A percentile compares a stretch with the other conserved stretches of the same genome.
These are phyloP conservation scores for Epicauta chinensis DNA, from an alignment of 1,140 invertebrate genomes.

Conservation along the genomic window DNA sequence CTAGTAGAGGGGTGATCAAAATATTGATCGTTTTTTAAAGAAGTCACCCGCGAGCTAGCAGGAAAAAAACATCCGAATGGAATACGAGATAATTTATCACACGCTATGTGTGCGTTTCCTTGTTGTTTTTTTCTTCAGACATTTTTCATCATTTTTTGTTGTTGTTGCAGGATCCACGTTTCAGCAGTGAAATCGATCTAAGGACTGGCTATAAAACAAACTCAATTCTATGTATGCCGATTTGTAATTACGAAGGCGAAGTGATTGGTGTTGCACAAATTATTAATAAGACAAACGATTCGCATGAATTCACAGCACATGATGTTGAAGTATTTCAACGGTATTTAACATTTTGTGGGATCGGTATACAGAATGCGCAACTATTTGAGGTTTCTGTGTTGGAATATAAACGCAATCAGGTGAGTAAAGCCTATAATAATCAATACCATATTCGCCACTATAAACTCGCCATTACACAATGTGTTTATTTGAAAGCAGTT, in stretches of 20 bases:
- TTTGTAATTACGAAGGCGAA: slow-evolving; percentile 91
- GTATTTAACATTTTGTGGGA: slow-evolving; percentile 94
- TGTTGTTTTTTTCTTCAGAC: too few species aligned
- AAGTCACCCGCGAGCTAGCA: too few species aligned
- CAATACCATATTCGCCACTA: too few species aligned
- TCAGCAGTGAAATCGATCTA: slow-evolving; percentile 88
- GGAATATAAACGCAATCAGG: slow-evolving; percentile 91
- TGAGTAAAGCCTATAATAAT: slow-evolving; percentile 28
- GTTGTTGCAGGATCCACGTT: slow-evolving; percentile 67
- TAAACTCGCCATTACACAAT: too few species aligned
- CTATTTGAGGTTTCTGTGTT: slow-evolving; percentile 90
- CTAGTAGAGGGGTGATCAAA: too few species aligned
- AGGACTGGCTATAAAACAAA: slow-evolving; percentile 89
- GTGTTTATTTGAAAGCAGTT: too few species aligned
- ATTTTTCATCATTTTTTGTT: too few species aligned
- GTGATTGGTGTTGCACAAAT: slow-evolving; percentile 96
- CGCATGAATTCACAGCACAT: slow-evolving; percentile 76
- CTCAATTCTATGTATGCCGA: slow-evolving; percentile 88
- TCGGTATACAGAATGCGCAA: slow-evolving; percentile 95
- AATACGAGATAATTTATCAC: too few species aligned
- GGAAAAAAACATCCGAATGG: too few species aligned
- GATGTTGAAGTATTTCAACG: slow-evolving; percentile 83
- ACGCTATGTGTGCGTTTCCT: too few species aligned
- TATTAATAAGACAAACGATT: slow-evolving; percentile 88
- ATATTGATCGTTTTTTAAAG: too few species aligned